Percentiles rank a stretch among this genome's conserved stretches.
These are phyloP conservation scores for Eublepharis macularius DNA, from an alignment of 2,113 vertebrate species.

Conservation along the genomic window DNA sequence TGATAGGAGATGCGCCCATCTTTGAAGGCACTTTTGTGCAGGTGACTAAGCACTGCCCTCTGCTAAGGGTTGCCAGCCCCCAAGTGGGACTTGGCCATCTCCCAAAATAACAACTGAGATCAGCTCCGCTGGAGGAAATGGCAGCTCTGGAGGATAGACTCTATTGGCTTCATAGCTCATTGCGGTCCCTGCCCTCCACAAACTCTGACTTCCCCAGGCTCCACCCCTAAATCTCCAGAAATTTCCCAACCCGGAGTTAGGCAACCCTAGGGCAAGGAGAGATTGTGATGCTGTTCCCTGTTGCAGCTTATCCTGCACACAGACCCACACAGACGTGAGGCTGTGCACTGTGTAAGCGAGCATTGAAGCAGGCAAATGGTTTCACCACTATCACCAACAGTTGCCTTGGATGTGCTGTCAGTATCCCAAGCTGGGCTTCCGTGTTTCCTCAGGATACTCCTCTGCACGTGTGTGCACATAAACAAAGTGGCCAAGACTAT, in stretches of 20 bases:
- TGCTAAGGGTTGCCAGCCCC: too few relatives aligned
- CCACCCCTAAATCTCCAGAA: too few relatives aligned
- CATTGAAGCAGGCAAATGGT: background rate
- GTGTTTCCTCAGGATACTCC: background rate
- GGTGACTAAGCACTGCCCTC: background rate
- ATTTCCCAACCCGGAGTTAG: too few relatives aligned
- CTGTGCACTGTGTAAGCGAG: background rate
- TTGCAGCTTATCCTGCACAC: too few relatives aligned
- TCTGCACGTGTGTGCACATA: background rate
- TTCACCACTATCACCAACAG: background rate
- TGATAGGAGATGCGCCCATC: background rate
- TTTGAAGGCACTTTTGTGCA: constrained; percentile 38
- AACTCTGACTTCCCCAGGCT: too few relatives aligned
- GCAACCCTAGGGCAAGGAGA: background rate
- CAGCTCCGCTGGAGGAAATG: too few relatives aligned
- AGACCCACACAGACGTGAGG: too few relatives aligned
- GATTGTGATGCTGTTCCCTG: background rate
- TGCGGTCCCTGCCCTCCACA: too few relatives aligned
- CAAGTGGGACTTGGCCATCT: too few relatives aligned
- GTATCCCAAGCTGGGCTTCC: background rate
- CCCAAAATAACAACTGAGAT: too few relatives aligned
- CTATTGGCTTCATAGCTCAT: too few relatives aligned
- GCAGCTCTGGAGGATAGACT: too few relatives aligned
- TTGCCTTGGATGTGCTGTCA: background rate
- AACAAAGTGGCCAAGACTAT: background rate